These are phyloP conservation scores for Tetragonula clypearis DNA, from an alignment of 1,140 invertebrate species.

Conservation along the genomic window DNA sequence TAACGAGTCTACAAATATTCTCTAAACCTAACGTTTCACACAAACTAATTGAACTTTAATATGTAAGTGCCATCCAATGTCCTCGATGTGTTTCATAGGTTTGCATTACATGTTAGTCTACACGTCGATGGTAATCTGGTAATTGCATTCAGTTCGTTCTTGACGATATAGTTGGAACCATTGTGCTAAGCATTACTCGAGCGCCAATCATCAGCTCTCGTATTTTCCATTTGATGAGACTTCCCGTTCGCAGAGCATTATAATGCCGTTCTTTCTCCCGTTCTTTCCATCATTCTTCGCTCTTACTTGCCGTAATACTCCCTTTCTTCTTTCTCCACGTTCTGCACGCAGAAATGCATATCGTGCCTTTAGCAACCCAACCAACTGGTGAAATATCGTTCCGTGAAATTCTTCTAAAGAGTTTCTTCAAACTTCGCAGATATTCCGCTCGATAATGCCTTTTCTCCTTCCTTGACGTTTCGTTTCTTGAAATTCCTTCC, in stretches of 20 bases:
- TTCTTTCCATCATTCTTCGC: background rate
- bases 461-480: background rate
- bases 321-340: background rate
- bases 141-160: too few species aligned
- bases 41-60: too few species aligned
- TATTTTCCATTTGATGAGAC: too few species aligned
- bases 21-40: too few species aligned
- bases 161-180: too few species aligned
- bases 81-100: too few species aligned
- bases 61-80: too few species aligned
- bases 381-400: conserved; percentile 22
- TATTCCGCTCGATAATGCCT: background rate
- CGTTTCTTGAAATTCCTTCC: background rate
- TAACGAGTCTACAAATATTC: too few species aligned
- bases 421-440: conserved; percentile 4
- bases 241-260: background rate
- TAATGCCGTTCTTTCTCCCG: background rate
- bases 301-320: background rate
- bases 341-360: conserved; percentile 9
- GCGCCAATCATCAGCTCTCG: too few species aligned
- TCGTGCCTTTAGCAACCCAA: conserved; percentile 7
- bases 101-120: too few species aligned
- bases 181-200: too few species aligned
- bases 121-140: too few species aligned
- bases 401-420: conserved; percentile 13